phyloP scores from a whole-genome alignment of 2,888 invertebrate species.

The Emesis furor region DNA sequence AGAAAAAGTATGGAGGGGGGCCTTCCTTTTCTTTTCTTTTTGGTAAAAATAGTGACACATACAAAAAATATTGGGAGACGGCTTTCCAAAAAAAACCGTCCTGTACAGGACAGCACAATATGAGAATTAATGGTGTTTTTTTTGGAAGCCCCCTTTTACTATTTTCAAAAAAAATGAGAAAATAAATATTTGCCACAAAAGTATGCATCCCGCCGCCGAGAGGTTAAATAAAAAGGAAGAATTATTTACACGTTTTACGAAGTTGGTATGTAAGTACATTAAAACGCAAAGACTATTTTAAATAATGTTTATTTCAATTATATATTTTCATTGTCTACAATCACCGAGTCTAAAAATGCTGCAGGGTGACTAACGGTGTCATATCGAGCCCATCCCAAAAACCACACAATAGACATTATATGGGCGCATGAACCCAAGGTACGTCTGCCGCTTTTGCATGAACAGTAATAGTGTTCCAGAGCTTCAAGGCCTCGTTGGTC shows the following conservation, averaged over 20 bases:
- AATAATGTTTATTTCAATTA: slow-evolving; percentile 28
- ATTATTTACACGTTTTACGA: slow-evolving; percentile 11
- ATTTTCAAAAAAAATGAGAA: background rate
- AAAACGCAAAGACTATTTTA: slow-evolving; percentile 24
- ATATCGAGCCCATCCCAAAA: slow-evolving; percentile 23
- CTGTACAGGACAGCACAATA: background rate
- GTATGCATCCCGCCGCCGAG: background rate
- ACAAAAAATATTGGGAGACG: background rate
- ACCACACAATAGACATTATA: slow-evolving; percentile 21
- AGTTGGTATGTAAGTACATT: slow-evolving; percentile 21
- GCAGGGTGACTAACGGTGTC: slow-evolving; percentile 27
- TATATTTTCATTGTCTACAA: slow-evolving; percentile 28
- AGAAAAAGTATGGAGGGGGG: slow-evolving; percentile 11
- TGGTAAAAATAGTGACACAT: slow-evolving; percentile 1
- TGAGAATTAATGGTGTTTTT: slow-evolving; percentile 8
- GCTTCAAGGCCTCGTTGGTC: slow-evolving; percentile 2
- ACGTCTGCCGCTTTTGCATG: slow-evolving; percentile 15
- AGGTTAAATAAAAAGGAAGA: slow-evolving; percentile 18
- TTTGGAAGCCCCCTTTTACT: background rate
- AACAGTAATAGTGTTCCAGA: slow-evolving; percentile 12
- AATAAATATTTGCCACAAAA: slow-evolving; percentile 11
- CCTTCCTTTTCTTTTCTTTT: slow-evolving; percentile 7
- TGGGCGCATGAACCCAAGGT: slow-evolving; percentile 10
- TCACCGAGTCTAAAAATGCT: slow-evolving; percentile 26
- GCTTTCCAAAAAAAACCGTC: background rate